A percentile compares a stretch with the other conserved stretches of the same genome.
Evolutionary conservation across 2,797 vertebrate species (phyloP).

Genomic region (Gallinago nigripennis): DNA sequence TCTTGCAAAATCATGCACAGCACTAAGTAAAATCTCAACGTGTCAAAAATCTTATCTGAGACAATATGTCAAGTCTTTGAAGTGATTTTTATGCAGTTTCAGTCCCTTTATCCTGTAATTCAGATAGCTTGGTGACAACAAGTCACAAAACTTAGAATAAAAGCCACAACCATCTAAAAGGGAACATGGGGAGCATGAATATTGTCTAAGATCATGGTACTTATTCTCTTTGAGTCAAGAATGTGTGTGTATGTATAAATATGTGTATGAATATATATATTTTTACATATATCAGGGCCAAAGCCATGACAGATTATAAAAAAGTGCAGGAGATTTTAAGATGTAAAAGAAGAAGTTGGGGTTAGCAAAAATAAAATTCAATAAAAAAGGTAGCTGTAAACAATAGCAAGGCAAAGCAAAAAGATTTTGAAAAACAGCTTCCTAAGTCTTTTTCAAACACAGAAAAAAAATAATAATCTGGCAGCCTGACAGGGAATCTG

Average conservation of each 20-base stretch:
- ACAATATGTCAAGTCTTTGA: not conserved
- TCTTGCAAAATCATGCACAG: not conserved
- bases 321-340: not conserved
- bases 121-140: not conserved
- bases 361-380: not conserved
- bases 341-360: not conserved
- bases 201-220: not conserved
- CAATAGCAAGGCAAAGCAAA: not conserved
- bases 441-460: not conserved
- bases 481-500: not conserved
- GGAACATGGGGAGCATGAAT: not conserved
- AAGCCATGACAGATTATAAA: not conserved
- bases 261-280: no score
- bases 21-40: not conserved
- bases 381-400: not conserved
- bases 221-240: not conserved
- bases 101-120: not conserved
- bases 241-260: accelerated
- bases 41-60: not conserved
- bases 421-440: not conserved
- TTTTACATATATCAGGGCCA: not conserved
- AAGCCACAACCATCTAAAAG: accelerated
- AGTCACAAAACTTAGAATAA: not conserved
- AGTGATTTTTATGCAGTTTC: not conserved
- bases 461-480: not conserved